Conservation (phyloP, 2,888 invertebrate species). For the Branchellion lobata region DNA sequence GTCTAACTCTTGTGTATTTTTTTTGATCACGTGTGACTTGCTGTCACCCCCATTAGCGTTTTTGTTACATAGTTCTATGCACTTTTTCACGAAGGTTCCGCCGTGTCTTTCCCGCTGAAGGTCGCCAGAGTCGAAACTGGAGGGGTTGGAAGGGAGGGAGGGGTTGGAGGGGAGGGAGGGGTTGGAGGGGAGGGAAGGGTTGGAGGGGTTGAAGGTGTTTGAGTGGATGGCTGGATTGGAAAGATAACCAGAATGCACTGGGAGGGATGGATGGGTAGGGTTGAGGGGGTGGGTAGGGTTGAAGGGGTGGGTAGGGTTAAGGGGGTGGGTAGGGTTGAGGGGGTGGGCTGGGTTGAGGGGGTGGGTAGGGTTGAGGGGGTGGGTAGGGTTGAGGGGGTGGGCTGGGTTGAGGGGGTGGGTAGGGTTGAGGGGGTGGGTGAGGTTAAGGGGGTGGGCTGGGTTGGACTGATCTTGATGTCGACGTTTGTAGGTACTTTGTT, state of each 20-base stretch:
- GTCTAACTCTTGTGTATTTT: not conserved
- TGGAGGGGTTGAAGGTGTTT: no score
- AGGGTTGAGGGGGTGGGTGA: no score
- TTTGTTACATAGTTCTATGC: slow-evolving; percentile 26
- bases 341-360: no score
- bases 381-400: no score
- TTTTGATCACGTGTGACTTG: not conserved
- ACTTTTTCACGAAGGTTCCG: slow-evolving; percentile 40
- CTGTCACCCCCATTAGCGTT: not conserved
- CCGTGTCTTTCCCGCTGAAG: not conserved
- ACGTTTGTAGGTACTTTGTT: slow-evolving; percentile 17
- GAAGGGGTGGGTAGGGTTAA: not conserved
- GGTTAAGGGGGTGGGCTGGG: no score
- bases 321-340: not conserved
- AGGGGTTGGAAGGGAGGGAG: not conserved
- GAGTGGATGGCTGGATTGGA: no score
- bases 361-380: no score
- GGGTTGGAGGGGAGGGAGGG: not conserved
- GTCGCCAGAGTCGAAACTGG: not conserved
- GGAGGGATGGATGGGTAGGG: not conserved
- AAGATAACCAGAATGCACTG: no score
- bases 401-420: no score
- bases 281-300: not conserved
- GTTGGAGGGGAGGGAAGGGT: no score
- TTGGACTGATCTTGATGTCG: not conserved